These are phyloP conservation scores for Grammomys dolichurus DNA, from an alignment of 2,113 vertebrate genomes.

Conservation along the genomic window DNA sequence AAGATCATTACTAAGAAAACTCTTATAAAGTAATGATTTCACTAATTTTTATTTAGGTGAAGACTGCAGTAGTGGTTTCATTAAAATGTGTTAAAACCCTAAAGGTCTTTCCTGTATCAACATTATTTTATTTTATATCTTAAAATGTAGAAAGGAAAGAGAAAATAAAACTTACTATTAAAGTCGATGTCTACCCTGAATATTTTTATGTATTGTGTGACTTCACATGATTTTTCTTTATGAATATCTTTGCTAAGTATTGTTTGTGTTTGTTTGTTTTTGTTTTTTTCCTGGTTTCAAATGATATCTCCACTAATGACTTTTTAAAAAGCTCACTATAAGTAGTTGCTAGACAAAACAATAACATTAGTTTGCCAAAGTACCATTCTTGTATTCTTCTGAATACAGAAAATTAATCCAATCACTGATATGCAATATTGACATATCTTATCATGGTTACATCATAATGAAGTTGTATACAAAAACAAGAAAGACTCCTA, in stretches of 20 bases:
- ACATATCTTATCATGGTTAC: too few relatives aligned
- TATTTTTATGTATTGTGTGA: neutral
- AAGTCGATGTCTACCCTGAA: neutral
- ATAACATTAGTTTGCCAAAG: too few relatives aligned
- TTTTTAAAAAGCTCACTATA: neutral
- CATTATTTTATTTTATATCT: neutral
- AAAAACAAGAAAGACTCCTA: too few relatives aligned
- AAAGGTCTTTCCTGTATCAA: neutral
- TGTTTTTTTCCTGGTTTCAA: neutral
- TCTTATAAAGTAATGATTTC: neutral
- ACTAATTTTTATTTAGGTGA: neutral
- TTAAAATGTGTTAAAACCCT: neutral
- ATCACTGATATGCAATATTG: too few relatives aligned
- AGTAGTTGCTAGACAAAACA: too few relatives aligned
- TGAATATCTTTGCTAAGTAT: neutral
- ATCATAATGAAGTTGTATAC: too few relatives aligned
- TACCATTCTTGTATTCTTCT: too few relatives aligned
- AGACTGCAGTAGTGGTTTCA: neutral
- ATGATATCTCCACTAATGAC: neutral
- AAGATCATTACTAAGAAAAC: slow-evolving; percentile 15
- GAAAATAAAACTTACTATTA: neutral
- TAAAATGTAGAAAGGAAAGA: neutral
- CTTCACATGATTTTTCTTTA: neutral
- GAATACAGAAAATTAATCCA: too few relatives aligned
- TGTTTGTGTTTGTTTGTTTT: neutral